A percentile compares a stretch with the other conserved stretches of the same genome.
Conservation (phyloP, 2,113 vertebrate species). For the Silurus meridionalis region DNA sequence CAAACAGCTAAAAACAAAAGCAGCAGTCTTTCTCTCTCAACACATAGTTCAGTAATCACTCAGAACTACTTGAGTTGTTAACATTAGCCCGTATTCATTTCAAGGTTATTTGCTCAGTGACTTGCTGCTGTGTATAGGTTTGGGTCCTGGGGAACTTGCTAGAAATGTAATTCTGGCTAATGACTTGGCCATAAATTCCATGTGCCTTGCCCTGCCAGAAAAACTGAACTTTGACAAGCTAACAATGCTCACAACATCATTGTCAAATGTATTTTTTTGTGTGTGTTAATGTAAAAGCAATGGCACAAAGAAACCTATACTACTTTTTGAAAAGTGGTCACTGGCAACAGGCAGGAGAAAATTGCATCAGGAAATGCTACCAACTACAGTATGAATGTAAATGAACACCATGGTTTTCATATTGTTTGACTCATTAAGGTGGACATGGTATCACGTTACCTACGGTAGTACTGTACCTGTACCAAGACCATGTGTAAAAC, state of each 20-base stretch:
- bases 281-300: neutral
- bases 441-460: neutral
- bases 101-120: slow-evolving; percentile 9
- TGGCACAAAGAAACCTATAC: neutral
- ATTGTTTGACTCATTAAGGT: neutral
- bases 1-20: neutral
- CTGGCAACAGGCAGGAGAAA: neutral
- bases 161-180: neutral
- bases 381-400: neutral
- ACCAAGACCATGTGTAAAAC: no score
- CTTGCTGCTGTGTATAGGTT: neutral
- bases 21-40: slow-evolving; percentile 13
- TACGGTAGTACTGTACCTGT: no score
- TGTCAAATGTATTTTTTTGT: neutral
- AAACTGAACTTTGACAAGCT: neutral
- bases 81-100: slow-evolving; percentile 17
- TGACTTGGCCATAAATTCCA: neutral
- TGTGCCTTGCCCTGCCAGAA: neutral
- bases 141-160: neutral
- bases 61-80: slow-evolving; percentile 4
- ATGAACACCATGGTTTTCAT: neutral
- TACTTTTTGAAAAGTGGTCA: neutral
- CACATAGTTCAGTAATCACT: neutral
- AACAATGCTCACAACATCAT: neutral
- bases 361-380: neutral